Evolutionary conservation across 2,113 vertebrate species (phyloP).

Genomic region (Xyrauchen texanus): DNA sequence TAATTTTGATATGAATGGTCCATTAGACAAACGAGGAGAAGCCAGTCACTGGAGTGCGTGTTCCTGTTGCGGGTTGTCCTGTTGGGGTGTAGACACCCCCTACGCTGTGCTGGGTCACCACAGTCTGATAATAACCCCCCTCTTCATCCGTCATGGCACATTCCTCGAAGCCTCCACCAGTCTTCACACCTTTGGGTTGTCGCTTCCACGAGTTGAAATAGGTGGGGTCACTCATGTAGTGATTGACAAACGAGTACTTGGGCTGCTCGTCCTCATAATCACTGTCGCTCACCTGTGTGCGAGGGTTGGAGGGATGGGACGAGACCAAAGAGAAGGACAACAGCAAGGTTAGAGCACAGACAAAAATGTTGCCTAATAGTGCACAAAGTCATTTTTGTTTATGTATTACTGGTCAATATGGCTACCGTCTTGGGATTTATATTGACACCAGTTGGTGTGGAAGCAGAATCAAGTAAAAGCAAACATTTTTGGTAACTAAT

Average conservation of each 20-base stretch:
- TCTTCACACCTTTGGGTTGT: conserved; percentile 83
- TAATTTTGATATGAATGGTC: background rate
- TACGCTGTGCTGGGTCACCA: conserved; percentile 93
- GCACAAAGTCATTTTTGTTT: too few relatives aligned
- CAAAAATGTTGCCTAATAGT: too few relatives aligned
- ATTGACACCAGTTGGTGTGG: too few relatives aligned
- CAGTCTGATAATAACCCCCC: conserved; percentile 85
- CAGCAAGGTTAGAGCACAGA: too few relatives aligned
- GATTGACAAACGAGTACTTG: conserved; percentile 97
- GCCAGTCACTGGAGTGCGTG: conserved; percentile 91
- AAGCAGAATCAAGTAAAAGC: too few relatives aligned
- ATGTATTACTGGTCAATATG: too few relatives aligned
- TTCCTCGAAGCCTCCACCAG: conserved; percentile 79
- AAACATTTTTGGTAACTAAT: too few relatives aligned
- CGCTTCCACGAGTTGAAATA: conserved; percentile 97
- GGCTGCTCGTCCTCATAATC: conserved; percentile 90
- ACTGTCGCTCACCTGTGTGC: conserved; percentile 82
- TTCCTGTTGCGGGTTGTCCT: conserved; percentile 82
- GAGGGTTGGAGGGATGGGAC: background rate
- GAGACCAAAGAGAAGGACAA: too few relatives aligned
- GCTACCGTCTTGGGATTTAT: too few relatives aligned
- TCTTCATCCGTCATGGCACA: conserved; percentile 78
- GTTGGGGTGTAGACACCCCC: conserved; percentile 87
- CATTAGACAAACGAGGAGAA: conserved; percentile 96
- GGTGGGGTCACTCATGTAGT: conserved; percentile 97